Evolutionary conservation across 1,140 invertebrate genomes (phyloP).

Genomic region (Drosophila setifemur): DNA sequence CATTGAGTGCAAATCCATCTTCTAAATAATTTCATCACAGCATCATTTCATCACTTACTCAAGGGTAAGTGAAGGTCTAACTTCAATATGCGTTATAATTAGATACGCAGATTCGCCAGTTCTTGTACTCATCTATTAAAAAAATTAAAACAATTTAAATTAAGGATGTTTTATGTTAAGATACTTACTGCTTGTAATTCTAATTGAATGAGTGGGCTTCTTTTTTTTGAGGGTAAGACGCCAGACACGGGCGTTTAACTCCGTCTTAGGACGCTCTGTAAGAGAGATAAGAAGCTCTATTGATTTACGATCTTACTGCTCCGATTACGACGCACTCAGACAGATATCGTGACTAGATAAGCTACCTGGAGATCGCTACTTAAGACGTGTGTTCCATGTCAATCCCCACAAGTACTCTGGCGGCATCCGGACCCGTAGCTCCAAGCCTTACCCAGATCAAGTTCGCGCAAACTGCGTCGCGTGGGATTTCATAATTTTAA

Average conservation of each 20-base stretch:
- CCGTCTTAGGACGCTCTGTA: neutral
- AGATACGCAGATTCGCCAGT: slow-evolving; percentile 6
- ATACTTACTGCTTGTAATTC: neutral
- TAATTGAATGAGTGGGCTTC: neutral
- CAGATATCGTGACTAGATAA: slow-evolving; percentile 45
- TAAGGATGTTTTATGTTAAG: too few relatives aligned
- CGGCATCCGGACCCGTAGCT: slow-evolving; percentile 35
- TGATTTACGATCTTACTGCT: slow-evolving; percentile 38
- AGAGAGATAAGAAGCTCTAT: slow-evolving; percentile 15
- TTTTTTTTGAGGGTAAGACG: neutral
- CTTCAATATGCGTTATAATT: slow-evolving; percentile 10
- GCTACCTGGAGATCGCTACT: slow-evolving; percentile 8
- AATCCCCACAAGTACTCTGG: slow-evolving; percentile 18
- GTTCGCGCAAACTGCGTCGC: neutral
- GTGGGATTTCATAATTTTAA: neutral
- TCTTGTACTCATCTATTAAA: neutral
- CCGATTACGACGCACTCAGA: slow-evolving; percentile 29
- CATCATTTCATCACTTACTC: neutral
- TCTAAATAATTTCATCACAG: neutral
- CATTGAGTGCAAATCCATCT: neutral
- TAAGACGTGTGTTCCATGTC: slow-evolving; percentile 12
- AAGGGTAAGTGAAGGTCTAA: slow-evolving; percentile 27
- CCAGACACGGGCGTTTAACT: slow-evolving; percentile 3
- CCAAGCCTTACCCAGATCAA: neutral
- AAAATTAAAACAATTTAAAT: too few relatives aligned